Evolutionary conservation across 2,113 vertebrate species (phyloP), one percentile per base, ranked within the genome.

Genomic region (Oenanthe melanoleuca): DNA sequence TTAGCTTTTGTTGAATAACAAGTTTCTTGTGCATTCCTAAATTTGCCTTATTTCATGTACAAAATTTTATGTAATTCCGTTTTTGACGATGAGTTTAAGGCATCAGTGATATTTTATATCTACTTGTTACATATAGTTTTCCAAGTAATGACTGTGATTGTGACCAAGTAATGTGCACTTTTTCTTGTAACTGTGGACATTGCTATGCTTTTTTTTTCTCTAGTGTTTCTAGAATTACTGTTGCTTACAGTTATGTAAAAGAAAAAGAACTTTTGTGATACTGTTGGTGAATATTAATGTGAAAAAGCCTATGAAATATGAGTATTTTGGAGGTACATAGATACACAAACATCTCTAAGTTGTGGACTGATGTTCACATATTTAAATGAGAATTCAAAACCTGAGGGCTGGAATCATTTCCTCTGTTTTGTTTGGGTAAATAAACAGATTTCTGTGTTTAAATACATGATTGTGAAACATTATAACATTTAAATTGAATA

Each of bases 131-230:
- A 97, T 98, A 98, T 97, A 98, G 98, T 98, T 98, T 98, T 98
- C 93, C 97, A 98, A 98, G 98, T 98, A 98, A 98, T 98, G 98
- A 98, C 98, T 98, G 98, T 98, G 98, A 98, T 98, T 98, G 98
- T 98, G 98, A 98, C 96, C 97, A 91, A 97, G 98, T 98, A 98
- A 98, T 98, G 98, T 98, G 98, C 98, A 98, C 98, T 98, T 98
- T 98, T 98, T 98, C 97, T 98, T 98, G 98, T 98, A 98, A 98
- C 98, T 98, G 98, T 98, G 98, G 98, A 98, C 98, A 98, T 98
- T 98, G 98, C 98, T 98, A 98, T 98, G 98, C 98, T 98, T 98
- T 98, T 98, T 79, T 98, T 97, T 96, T 90, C 98, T 98, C 98
- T 98, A 98, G 98, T 98, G 98, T 98, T 98, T 98, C 97, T 98